These are phyloP conservation scores for Pogonognathellus flavescens DNA, from an alignment of 1,140 invertebrate species.

Conservation along the genomic window DNA sequence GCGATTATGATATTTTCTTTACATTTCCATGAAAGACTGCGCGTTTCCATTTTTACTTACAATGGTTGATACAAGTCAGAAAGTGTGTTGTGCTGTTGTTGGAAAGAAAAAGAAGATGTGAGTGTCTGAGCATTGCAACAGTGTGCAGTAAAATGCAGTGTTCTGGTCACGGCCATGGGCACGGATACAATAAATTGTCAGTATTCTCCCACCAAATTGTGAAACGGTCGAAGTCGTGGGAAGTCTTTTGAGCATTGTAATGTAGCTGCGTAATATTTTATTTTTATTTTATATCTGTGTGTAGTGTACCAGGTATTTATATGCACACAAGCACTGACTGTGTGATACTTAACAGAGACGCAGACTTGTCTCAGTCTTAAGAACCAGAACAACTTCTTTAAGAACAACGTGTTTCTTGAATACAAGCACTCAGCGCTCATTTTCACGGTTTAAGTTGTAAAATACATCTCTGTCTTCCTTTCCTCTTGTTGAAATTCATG, in stretches of 20 bases:
- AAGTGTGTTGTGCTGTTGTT: too few species aligned
- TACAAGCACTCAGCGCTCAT: neutral
- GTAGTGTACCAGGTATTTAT: neutral
- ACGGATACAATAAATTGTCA: constrained; percentile 30
- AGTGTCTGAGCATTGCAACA: too few species aligned
- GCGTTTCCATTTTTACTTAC: too few species aligned
- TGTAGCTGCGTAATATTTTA: neutral
- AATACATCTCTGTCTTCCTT: neutral
- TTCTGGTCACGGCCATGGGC: constrained; percentile 27
- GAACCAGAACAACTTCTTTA: too few species aligned
- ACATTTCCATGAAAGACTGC: too few species aligned
- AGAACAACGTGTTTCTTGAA: too few species aligned
- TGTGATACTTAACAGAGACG: neutral
- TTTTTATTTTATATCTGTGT: neutral
- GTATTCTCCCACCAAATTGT: constrained; percentile 24
- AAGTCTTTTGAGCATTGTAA: neutral
- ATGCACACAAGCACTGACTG: constrained; percentile 13
- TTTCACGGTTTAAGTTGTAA: constrained; percentile 22
- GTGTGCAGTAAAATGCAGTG: neutral
- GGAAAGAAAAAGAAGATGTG: too few species aligned
- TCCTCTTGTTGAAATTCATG: neutral
- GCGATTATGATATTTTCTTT: too few species aligned
- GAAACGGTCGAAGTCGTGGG: constrained; percentile 31
- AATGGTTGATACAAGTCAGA: too few species aligned
- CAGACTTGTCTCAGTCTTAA: too few species aligned